phyloP scores from a whole-genome alignment of 2,113 vertebrate species.

The Pterophyllum scalare region DNA sequence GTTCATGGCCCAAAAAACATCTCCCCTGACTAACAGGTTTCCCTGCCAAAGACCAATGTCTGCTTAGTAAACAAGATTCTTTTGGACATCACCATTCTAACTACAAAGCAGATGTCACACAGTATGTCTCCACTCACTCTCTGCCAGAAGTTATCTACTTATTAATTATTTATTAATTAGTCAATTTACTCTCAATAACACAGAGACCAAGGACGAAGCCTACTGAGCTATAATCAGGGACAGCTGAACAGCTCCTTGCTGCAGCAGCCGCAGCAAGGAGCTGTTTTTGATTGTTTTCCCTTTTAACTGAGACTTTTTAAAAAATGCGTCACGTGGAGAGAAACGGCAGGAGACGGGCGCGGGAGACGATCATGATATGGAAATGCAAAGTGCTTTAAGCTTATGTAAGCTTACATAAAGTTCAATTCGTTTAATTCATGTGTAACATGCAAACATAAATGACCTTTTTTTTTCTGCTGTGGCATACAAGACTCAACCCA shows the following conservation, averaged over 20 bases:
- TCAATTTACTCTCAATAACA: constrained; percentile 41
- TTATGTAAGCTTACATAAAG: constrained; percentile 26
- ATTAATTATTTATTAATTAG: constrained; percentile 71
- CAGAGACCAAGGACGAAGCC: constrained; percentile 18
- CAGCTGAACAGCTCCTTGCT: neutral
- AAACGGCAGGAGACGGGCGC: constrained; percentile 1
- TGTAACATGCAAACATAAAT: constrained; percentile 24
- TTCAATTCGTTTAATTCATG: constrained; percentile 19
- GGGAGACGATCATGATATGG: constrained; percentile 19
- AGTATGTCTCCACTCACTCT: constrained; percentile 70
- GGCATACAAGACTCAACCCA: constrained; percentile 7
- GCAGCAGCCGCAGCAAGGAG: constrained; percentile 26
- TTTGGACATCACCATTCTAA: constrained; percentile 74
- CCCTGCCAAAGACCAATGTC: constrained; percentile 78
- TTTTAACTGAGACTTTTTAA: constrained; percentile 41
- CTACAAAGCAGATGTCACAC: constrained; percentile 80
- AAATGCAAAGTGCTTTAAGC: constrained; percentile 33
- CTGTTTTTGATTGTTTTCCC: constrained; percentile 61
- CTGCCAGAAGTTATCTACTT: constrained; percentile 74
- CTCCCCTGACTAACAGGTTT: constrained; percentile 76
- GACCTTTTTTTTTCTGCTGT: constrained; percentile 2
- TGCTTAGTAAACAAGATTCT: constrained; percentile 75
- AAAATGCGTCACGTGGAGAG: constrained; percentile 65
- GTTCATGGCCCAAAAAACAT: constrained; percentile 76
- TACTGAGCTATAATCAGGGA: constrained; percentile 48